Evolutionary conservation across 2,888 invertebrate genomes (phyloP), one percentile per base, ranked within the genome.

Genomic region (Vanessa cardui): DNA sequence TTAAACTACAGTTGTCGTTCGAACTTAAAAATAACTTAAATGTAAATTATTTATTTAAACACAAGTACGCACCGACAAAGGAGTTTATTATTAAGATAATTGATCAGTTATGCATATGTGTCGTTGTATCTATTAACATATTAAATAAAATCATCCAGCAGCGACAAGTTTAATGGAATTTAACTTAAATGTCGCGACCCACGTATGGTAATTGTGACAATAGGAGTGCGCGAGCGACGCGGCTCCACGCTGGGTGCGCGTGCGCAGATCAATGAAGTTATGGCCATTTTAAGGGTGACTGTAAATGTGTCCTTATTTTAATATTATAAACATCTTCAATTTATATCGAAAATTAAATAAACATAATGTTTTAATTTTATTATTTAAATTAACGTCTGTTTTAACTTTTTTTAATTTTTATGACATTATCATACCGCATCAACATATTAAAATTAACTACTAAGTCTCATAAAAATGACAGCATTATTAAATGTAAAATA

Each of bases 131-230:
- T 66, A 71, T 69, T 71, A 64, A 52, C 64, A 69, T 64, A 63
- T 60, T 66, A 54, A 64, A 59, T 67, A 64, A 70, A 68, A 68
- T 66, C 20, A 59, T 68, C 64, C 63, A 54, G 62, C 61, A 68
- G 68, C 64, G 66, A 66, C 70, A 70, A 70, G 60, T 71, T 66
- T 49, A 69, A 71, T 71, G 64, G 62, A 59, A 73, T 70, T 71
- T 65, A 70, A 73, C 69, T 70, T 69, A 70, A 79, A 72, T 69
- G 73, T 74, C 69, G 59, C 82, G 68, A 71, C 86, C 86, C 84
- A 86, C 87, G 85, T 83, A 80, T 82, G 82, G 77, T 83, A 82
- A 83, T 83, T 69, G 76, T 74, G 77, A 80, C 81, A 80, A 80
- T 79, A 76, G 80, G 77, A 73, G 76, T 74, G 74, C 73, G 78